These are phyloP conservation scores for Petrophora chlorosata DNA, from an alignment of 2,888 invertebrate species.

Conservation along the genomic window DNA sequence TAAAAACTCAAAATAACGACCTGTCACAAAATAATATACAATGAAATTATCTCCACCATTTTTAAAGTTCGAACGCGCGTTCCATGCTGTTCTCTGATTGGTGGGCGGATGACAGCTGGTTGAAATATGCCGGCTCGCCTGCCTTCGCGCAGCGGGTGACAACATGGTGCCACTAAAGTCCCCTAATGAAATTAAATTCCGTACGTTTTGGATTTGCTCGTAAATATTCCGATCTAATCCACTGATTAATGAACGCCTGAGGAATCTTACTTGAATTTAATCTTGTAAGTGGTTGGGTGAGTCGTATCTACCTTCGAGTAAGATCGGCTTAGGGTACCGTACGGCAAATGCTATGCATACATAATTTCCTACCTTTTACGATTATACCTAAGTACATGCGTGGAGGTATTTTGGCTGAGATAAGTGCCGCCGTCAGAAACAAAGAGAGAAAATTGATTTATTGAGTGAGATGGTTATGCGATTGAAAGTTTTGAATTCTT, in stretches of 20 bases:
- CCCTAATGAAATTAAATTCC: conserved; percentile 84
- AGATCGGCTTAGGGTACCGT: conserved; percentile 20
- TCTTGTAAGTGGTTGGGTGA: conserved; percentile 48
- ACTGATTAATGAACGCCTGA: conserved; percentile 77
- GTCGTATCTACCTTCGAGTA: conserved; percentile 5
- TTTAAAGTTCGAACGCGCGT: conserved; percentile 72
- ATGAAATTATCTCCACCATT: conserved; percentile 83
- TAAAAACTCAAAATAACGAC: conserved; percentile 81
- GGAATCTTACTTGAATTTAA: conserved; percentile 57
- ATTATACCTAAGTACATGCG: no score
- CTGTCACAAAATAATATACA: conserved; percentile 83
- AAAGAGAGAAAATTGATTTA: no score
- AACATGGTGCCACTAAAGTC: conserved; percentile 78
- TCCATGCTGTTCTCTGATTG: conserved; percentile 62
- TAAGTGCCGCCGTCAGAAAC: no score
- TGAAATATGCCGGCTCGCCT: conserved; percentile 72
- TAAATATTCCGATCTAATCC: conserved; percentile 82
- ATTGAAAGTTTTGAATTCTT: no score
- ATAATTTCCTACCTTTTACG: no score
- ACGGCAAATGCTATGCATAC: no score
- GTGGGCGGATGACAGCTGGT: conserved; percentile 76
- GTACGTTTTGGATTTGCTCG: conserved; percentile 79
- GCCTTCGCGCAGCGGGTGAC: conserved; percentile 79
- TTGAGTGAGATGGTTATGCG: no score
- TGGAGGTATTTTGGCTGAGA: no score